phyloP scores from a whole-genome alignment of 2,797 vertebrate species.

The Gallirallus australis region DNA sequence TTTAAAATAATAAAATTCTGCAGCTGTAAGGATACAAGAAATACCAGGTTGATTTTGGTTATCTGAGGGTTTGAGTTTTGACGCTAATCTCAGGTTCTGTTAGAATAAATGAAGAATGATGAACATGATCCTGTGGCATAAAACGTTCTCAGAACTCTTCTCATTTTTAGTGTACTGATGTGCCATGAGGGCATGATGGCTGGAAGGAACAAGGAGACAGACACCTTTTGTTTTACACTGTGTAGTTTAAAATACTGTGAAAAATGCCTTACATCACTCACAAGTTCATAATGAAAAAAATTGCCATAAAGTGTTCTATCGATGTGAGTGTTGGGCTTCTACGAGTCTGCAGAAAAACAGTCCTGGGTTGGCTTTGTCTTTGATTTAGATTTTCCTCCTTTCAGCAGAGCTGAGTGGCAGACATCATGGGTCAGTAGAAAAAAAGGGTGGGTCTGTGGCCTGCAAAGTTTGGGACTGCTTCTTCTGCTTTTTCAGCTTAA shows the following conservation, averaged over 20 bases:
- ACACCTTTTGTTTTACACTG: not conserved
- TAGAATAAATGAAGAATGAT: not conserved
- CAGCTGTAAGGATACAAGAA: not conserved
- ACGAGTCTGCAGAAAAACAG: not conserved
- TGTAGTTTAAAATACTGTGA: not conserved
- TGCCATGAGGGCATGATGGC: not conserved
- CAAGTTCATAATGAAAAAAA: not conserved
- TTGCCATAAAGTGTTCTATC: not conserved
- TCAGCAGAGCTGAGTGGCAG: not conserved
- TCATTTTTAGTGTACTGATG: not conserved
- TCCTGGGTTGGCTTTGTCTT: not conserved
- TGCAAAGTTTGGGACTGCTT: not conserved
- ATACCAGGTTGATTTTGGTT: not conserved
- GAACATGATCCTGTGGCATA: not conserved
- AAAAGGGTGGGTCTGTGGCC: not conserved
- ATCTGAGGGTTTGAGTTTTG: not conserved
- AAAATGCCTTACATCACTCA: not conserved
- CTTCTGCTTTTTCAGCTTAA: not conserved
- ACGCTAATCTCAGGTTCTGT: not conserved
- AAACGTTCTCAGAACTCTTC: not conserved
- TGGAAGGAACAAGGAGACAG: not conserved
- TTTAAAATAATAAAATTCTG: not conserved
- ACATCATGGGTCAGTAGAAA: fast-evolving
- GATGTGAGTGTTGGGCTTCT: not conserved
- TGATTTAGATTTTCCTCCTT: not conserved